These are phyloP conservation scores for Chymomyza caudatula DNA, from an alignment of 2,888 invertebrate species.

Conservation along the genomic window DNA sequence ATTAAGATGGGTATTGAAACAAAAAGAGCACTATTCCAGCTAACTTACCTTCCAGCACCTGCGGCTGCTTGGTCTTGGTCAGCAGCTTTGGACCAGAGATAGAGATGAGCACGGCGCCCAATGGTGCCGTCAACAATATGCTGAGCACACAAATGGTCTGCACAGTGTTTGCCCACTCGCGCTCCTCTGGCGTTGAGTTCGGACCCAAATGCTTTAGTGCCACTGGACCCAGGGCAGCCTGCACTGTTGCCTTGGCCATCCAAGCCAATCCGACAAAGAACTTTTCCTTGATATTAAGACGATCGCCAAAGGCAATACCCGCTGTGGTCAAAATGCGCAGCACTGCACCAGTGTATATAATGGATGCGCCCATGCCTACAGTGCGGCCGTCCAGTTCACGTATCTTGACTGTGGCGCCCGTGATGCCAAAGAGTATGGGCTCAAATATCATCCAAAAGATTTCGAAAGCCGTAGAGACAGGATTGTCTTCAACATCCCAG, in stretches of 20 bases:
- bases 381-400: conserved; percentile 84
- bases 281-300: conserved; percentile 91
- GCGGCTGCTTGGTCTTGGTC: conserved; percentile 86
- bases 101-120: conserved; percentile 89
- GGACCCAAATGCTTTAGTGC: conserved; percentile 83
- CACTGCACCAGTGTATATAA: conserved; percentile 83
- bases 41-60: conserved; percentile 81
- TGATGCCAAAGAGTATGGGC: conserved; percentile 94
- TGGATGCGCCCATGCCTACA: conserved; percentile 85
- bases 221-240: conserved; percentile 91
- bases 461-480: conserved; percentile 91
- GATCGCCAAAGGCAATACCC: conserved; percentile 85
- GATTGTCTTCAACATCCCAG: conserved; percentile 92
- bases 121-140: conserved; percentile 90
- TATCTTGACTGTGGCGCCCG: conserved; percentile 93
- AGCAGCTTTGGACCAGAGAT: conserved; percentile 87
- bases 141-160: conserved; percentile 89
- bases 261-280: conserved; percentile 93
- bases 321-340: conserved; percentile 84
- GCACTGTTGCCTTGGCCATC: conserved; percentile 99
- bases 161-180: conserved; percentile 84
- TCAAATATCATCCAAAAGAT: conserved; percentile 98
- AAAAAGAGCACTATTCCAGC: neutral
- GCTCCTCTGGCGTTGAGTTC: conserved; percentile 79
- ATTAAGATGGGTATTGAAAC: neutral